Evolutionary conservation across 2,888 invertebrate species (phyloP), one percentile per base, ranked within the genome.

Genomic region (Stenotaenia linearis): DNA sequence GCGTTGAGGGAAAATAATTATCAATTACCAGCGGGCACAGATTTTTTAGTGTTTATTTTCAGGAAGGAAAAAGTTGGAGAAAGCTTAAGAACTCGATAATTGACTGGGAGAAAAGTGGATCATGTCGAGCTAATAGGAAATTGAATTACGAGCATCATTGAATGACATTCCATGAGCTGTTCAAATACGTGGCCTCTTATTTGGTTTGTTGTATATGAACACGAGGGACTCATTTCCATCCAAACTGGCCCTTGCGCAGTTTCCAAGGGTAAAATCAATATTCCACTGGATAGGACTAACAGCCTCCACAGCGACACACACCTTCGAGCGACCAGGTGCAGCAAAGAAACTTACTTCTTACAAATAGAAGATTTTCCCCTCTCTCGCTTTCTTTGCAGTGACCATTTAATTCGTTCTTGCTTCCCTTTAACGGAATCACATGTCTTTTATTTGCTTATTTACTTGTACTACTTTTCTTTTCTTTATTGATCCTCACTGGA

Each of bases 181-280:
- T 23, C 25, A 61, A 61, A 61, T 61, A 61, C 28, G 61, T 61
- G 61, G 61, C 61, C 28, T 61, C 61, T 61, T 61, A 25, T 25
- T 61, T 61, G 23, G 61, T 23, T 61, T 61, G 45, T 15, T 61
- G 61, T 61, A 25, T 61, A 61, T 61, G 61, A 61, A 61, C 61
- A 61, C 61, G 61, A 28, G 61, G 23, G 61, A 61, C 61, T 61
- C 61, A 61, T 61, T 61, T 61, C 61, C 61, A 61, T 61, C 28
- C 61, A 25, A 61, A 61, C 61, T 61, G 61, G 12, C 61, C 61
- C 25, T 25, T 25, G 23, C 25, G 23, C 61, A 1, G 18, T 15
- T 61, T 61, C 61, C 61, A 61, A 23, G 61, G 61, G 61, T 61
- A 61, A 61, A 61, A 61, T 61, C 61, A 61, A 61, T 61, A 61